These are phyloP conservation scores for Diplodus sargus DNA, from an alignment of 2,797 vertebrate species.

Conservation along the genomic window DNA sequence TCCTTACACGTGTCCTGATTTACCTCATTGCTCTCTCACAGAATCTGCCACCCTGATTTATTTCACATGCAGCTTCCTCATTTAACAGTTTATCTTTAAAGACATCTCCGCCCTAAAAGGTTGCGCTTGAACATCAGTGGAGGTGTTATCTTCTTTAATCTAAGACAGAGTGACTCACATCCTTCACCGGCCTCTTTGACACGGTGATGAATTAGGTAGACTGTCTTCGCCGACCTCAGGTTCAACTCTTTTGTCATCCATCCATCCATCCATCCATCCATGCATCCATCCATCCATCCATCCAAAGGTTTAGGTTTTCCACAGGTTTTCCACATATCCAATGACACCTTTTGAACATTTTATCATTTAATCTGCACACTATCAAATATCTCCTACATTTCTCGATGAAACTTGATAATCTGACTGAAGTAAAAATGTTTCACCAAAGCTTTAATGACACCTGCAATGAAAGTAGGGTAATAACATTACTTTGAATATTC, in stretches of 20 bases:
- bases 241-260: conserved; percentile 52
- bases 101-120: conserved; percentile 3
- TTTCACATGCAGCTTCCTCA: background rate
- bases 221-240: conserved; percentile 31
- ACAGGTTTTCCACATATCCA: conserved; percentile 51
- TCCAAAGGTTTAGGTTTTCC: conserved; percentile 37
- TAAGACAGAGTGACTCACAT: background rate
- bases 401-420: background rate
- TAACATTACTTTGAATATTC: conserved; percentile 1
- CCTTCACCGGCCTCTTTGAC: conserved; percentile 32
- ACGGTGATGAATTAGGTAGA: conserved; percentile 42
- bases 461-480: background rate
- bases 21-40: background rate
- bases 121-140: conserved; percentile 31
- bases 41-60: background rate
- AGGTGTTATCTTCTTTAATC: background rate
- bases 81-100: conserved; percentile 1
- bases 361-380: conserved; percentile 4
- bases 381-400: background rate
- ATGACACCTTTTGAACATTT: conserved; percentile 37
- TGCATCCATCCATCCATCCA: background rate
- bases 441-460: background rate
- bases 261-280: conserved; percentile 6
- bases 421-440: background rate
- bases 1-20: background rate